Base-by-base conservation (phyloP, 2,888 invertebrate genomes). In the Drosophila antonietae region DNA sequence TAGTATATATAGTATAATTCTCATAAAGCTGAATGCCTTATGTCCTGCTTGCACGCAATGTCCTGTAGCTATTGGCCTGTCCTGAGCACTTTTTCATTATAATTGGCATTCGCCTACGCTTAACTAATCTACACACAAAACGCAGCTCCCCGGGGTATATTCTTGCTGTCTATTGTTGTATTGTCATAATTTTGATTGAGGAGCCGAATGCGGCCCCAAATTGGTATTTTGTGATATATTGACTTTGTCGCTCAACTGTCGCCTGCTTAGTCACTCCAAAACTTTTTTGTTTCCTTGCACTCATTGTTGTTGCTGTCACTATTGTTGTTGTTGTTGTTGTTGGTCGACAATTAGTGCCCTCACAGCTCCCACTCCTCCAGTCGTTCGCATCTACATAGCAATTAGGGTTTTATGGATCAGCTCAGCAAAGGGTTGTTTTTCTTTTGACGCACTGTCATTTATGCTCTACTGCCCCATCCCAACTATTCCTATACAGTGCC, bases 151-250 rank as follows among this genome's bases (percentile, higher is more conserved):
- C 14, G 57, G 80, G 84, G 81, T 18, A 31, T 12, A 41, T 41
- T 41, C 66, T 57, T 33, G 41, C 31, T 57, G 49, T 74, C 59
- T 59, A 63, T 70, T 83, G 83, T 80, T 83, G 79, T 85, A 81
- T 87, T 88, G 91, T 88, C 91, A 91, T 90, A 90, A 90, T 90
- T 91, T 91, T 91, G 91, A 91, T 91, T 90, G 91, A 91, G 88
- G 75, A 89, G 80, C 74, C 69, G 71, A 75, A 75, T 73, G 73
- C 85, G 74, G 62, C 78, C 51, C 81, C 80, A 89, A 85, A 89
- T 88, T 83, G 83, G 77, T 87, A 83, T 84, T 86, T 87, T 87
- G 81, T 88, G 89, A 87, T 87, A 87, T 87, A 88, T 87, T 88
- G 87, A 87, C 87, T 87, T 72, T 76, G 73, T 68, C 61, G 73